These are phyloP conservation scores for Ammodytes marinus DNA, from an alignment of 2,113 vertebrate species.

Conservation along the genomic window DNA sequence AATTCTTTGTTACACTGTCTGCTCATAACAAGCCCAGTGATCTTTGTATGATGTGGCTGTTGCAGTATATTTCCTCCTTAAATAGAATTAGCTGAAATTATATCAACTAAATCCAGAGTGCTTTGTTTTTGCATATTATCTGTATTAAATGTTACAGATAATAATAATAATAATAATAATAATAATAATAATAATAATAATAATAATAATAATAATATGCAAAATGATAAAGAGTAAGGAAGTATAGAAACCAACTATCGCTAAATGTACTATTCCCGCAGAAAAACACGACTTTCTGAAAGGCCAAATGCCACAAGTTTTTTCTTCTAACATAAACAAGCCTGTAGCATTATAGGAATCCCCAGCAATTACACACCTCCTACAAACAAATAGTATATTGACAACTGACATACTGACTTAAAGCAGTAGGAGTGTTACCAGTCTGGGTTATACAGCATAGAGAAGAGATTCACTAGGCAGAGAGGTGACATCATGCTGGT, in stretches of 20 bases:
- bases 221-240: not conserved
- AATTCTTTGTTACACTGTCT: not conserved
- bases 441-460: not conserved
- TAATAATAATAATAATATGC: not conserved
- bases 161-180: too few relatives aligned
- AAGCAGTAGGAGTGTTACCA: not conserved
- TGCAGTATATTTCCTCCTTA: not conserved
- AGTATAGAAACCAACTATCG: not conserved
- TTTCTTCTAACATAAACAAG: constrained; percentile 38
- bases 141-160: not conserved
- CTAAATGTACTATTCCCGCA: constrained; percentile 28
- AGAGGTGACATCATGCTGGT: constrained; percentile 69
- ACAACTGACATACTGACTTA: constrained; percentile 35
- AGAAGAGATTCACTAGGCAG: constrained; percentile 46
- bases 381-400: constrained; percentile 45
- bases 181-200: not conserved
- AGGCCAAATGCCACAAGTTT: constrained; percentile 43
- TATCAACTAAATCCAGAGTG: not conserved
- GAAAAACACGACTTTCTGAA: constrained; percentile 57
- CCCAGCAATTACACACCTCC: constrained; percentile 42
- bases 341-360: constrained; percentile 45
- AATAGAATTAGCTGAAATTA: not conserved
- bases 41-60: not conserved
- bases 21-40: not conserved
- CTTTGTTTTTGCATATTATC: not conserved